Base-by-base conservation (phyloP, 2,797 vertebrate species). In the Aphelocoma californica region DNA sequence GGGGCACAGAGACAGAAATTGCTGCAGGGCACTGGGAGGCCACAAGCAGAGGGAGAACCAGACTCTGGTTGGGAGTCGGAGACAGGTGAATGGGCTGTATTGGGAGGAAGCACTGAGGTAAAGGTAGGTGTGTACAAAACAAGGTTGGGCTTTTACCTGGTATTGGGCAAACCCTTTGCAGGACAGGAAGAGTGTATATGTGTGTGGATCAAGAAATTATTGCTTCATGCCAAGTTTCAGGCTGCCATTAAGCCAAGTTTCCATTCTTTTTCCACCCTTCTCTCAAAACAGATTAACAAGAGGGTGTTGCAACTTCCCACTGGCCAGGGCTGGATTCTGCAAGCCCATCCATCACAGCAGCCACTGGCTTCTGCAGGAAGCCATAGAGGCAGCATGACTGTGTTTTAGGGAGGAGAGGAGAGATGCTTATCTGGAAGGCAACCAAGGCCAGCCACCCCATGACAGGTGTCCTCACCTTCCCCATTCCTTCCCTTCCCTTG, bases 181-280 rank as follows among this genome's bases (percentile, higher is more conserved):
- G 51, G 90, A 86, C 62, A 79, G 58, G 79, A 93, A 69, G 70
- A 65, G 20, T 10, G 2, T 34, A 28, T 15, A 6, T 42, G 36
- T 23, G 21, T 31, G 50, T 3, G 44, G 8, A 92, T 65, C 69
- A 74, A 89, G n/a, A 86, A 78, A 47, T 47, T 10, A 26, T 18
- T 54, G 18, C 40, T 91, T 88, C 65, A 48, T 81, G 75, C 58
- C 77, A 75, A 83, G 71, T 87, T 92, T 96, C 95, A 87, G 67
- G 72, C 31, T 70, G 44, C 38, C 82, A 51, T 88, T 81, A 75
- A 79, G 77, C 73, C 85, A 94, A 53, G 53, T 72, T 90, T 84
- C 62, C 77, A 26, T 80, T 83, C 82, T 65, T 80, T 74, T 66
- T 47, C 44, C 42, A 62, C 8, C 17, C 3, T 7, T 6, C 44